phyloP scores from a whole-genome alignment of 1,140 invertebrate species.

The Ctenoplectra terminalis region DNA sequence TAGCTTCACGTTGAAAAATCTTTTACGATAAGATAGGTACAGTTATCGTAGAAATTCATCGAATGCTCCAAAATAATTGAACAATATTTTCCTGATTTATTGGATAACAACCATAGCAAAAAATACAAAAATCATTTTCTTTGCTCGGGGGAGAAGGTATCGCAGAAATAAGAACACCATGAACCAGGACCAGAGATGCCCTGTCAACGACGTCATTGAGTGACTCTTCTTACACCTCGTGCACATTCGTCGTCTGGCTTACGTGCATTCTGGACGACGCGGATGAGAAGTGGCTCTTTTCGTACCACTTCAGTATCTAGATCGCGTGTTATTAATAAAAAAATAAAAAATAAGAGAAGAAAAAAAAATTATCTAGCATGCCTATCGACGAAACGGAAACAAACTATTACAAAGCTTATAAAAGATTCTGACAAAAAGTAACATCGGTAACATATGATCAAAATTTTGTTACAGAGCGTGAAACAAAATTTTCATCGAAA shows the following conservation, averaged over 20 bases:
- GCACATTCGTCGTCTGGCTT: constrained; percentile 62
- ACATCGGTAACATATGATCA: background rate
- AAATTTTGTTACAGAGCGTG: background rate
- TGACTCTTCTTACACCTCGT: constrained; percentile 77
- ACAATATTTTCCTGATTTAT: background rate
- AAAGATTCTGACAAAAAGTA: background rate
- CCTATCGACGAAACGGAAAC: background rate
- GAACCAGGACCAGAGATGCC: constrained; percentile 47
- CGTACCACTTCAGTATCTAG: constrained; percentile 24
- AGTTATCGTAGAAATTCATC: background rate
- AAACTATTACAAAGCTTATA: background rate
- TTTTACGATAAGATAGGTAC: background rate
- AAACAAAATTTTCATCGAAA: no score
- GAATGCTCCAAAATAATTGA: no score
- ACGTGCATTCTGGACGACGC: constrained; percentile 57
- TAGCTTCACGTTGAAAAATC: background rate
- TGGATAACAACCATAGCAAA: background rate
- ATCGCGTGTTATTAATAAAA: background rate
- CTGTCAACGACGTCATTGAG: constrained; percentile 77
- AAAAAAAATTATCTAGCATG: background rate
- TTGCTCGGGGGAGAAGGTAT: constrained; percentile 30
- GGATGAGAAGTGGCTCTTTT: constrained; percentile 44
- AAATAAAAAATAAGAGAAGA: background rate
- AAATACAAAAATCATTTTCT: background rate
- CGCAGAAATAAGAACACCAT: constrained; percentile 35